These are phyloP conservation scores for Sebastes umbrosus DNA, from an alignment of 2,797 vertebrate species.

Conservation along the genomic window DNA sequence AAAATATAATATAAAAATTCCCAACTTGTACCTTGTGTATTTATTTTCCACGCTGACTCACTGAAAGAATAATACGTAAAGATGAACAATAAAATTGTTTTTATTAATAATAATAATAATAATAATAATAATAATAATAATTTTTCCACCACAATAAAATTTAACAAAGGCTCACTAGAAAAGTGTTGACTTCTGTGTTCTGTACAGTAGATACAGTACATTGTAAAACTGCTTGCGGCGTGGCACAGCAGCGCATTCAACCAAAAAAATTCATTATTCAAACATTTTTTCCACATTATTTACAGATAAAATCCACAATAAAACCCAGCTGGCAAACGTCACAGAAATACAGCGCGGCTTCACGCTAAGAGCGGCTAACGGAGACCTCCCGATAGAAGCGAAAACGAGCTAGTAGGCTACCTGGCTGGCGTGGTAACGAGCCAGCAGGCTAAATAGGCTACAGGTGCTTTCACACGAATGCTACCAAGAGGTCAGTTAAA, in stretches of 20 bases:
- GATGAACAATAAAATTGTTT: conserved; percentile 81
- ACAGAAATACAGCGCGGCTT: conserved; percentile 91
- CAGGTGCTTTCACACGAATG: conserved; percentile 44
- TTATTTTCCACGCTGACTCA: background rate
- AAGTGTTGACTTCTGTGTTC: conserved; percentile 92
- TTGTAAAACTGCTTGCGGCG: conserved; percentile 93
- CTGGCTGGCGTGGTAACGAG: background rate
- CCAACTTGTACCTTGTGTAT: background rate
- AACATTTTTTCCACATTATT: conserved; percentile 80
- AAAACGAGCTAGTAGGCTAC: conserved; percentile 28
- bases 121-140: conserved; percentile 76
- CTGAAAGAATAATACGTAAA: conserved; percentile 29
- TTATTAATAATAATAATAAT: conserved; percentile 79
- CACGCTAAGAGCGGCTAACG: conserved; percentile 83
- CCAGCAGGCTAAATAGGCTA: conserved; percentile 33
- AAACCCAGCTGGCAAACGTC: conserved; percentile 85
- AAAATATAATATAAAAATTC: background rate
- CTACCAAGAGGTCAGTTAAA: conserved; percentile 49
- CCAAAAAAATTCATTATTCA: conserved; percentile 50
- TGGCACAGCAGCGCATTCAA: conserved; percentile 91
- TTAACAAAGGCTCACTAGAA: conserved; percentile 97
- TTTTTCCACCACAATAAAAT: conserved; percentile 97
- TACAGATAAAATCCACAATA: conserved; percentile 86
- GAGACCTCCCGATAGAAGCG: conserved; percentile 23
- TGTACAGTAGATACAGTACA: conserved; percentile 97